Percentiles rank a stretch among this genome's conserved stretches.
Conservation (phyloP, 2,888 invertebrate genomes). For the Bursaphelenchus okinawaensis region DNA sequence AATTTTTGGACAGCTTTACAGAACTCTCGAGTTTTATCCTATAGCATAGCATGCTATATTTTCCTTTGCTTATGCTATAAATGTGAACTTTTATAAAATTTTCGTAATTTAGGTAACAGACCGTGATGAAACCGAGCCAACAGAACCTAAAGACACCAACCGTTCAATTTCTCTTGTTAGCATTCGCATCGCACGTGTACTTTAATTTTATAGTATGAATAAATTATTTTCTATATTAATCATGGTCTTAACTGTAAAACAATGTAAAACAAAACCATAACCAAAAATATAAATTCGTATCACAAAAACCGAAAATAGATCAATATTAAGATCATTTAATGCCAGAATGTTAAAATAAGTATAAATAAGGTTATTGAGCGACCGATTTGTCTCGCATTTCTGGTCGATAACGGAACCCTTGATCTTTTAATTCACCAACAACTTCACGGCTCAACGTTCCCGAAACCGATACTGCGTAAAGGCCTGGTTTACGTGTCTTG, state of each 20-base stretch:
- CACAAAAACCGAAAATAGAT: too few relatives aligned
- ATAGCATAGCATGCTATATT: background rate
- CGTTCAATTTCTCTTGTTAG: background rate
- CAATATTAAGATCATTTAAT: too few relatives aligned
- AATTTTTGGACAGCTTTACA: too few relatives aligned
- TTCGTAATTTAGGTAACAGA: background rate
- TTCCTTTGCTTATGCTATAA: too few relatives aligned
- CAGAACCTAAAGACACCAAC: background rate
- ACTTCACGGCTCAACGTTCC: slow-evolving; percentile 45
- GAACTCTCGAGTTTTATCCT: too few relatives aligned
- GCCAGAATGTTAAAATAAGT: background rate
- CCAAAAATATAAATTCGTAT: too few relatives aligned
- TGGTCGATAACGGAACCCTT: slow-evolving; percentile 45
- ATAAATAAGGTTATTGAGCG: slow-evolving; percentile 16
- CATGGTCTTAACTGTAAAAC: too few relatives aligned
- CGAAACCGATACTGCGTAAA: slow-evolving; percentile 56
- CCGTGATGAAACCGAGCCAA: background rate
- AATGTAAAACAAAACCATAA: too few relatives aligned
- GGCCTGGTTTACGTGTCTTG: slow-evolving; percentile 44
- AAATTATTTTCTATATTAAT: background rate
- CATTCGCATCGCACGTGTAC: background rate
- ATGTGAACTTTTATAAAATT: too few relatives aligned
- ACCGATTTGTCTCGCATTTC: slow-evolving; percentile 38
- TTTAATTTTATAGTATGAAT: background rate
- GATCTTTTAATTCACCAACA: slow-evolving; percentile 37